Percentiles rank a stretch among this genome's conserved stretches.
Conservation (phyloP, 2,888 invertebrate genomes). For the Chrysotoxum bicinctum region DNA sequence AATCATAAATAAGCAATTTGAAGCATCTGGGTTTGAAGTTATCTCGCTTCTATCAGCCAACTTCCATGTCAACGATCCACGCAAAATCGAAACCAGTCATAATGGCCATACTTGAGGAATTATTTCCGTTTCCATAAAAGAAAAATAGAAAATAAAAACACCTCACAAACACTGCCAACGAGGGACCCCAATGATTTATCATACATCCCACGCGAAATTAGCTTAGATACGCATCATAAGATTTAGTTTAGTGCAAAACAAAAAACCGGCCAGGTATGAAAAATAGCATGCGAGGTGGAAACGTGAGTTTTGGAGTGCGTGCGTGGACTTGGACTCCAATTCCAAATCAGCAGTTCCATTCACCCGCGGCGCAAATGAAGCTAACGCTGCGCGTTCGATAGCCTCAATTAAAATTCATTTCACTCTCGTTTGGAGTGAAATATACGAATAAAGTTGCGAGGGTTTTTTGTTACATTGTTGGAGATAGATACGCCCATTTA, state of each 20-base stretch:
- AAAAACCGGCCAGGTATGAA: slow-evolving; percentile 33
- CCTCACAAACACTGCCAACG: slow-evolving; percentile 43
- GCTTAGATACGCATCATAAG: slow-evolving; percentile 33
- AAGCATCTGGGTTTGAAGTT: slow-evolving; percentile 33
- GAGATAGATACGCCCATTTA: slow-evolving; percentile 17
- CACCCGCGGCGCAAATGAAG: slow-evolving; percentile 18
- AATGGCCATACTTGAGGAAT: slow-evolving; percentile 49
- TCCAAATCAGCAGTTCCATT: slow-evolving; percentile 12
- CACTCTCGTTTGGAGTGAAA: slow-evolving; percentile 61
- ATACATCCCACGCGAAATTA: slow-evolving; percentile 59
- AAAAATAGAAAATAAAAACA: not conserved
- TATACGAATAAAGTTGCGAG: slow-evolving; percentile 10
- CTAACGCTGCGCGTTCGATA: slow-evolving; percentile 38
- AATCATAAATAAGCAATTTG: slow-evolving; percentile 7
- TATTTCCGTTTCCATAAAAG: slow-evolving; percentile 54
- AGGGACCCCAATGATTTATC: slow-evolving; percentile 49
- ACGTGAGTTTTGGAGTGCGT: slow-evolving; percentile 29
- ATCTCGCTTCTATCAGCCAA: slow-evolving; percentile 9
- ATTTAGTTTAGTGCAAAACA: not conserved
- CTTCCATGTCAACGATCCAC: slow-evolving; percentile 61
- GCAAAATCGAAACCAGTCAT: slow-evolving; percentile 57
- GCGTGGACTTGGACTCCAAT: slow-evolving; percentile 10
- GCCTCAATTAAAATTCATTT: slow-evolving; percentile 69
- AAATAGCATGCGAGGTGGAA: slow-evolving; percentile 4
- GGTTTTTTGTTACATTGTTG: slow-evolving; percentile 10